These are phyloP conservation scores for Andinoacara biseriatus DNA, from an alignment of 2,113 vertebrate genomes.

Conservation along the genomic window DNA sequence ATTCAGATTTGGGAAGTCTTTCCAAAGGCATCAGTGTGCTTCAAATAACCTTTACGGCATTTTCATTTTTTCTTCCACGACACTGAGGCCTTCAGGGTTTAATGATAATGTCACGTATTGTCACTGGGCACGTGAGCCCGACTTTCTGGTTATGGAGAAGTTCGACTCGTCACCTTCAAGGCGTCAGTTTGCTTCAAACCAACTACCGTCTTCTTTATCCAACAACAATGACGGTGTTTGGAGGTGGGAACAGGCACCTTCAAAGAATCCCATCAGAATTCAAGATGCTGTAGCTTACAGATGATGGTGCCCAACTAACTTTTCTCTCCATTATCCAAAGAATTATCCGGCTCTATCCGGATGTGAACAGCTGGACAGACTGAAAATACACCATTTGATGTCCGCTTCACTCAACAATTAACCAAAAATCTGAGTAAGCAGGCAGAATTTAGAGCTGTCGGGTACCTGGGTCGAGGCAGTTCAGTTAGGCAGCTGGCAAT, in stretches of 20 bases:
- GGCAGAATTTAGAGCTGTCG: neutral
- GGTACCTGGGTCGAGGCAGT: neutral
- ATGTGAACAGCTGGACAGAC: neutral
- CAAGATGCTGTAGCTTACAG: neutral
- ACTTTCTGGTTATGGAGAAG: neutral
- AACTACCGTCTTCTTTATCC: neutral
- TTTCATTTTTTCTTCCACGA: neutral
- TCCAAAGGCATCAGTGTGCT: slow-evolving; percentile 12
- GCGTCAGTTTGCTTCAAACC: neutral
- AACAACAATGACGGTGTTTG: neutral
- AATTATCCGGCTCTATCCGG: neutral
- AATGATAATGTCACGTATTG: neutral
- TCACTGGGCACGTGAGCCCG: neutral
- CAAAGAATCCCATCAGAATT: neutral
- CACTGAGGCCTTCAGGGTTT: neutral
- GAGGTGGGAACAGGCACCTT: neutral
- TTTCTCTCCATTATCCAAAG: neutral
- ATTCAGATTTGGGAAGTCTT: neutral
- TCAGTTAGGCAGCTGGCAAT: accelerated
- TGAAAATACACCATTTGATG: neutral
- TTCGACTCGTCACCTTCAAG: neutral
- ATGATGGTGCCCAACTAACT: too few species aligned
- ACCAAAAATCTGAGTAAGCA: neutral
- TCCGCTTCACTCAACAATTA: neutral
- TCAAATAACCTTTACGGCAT: neutral